These are phyloP conservation scores for Drosophila willistoni DNA, from an alignment of 1,140 invertebrate genomes.

Conservation along the genomic window DNA sequence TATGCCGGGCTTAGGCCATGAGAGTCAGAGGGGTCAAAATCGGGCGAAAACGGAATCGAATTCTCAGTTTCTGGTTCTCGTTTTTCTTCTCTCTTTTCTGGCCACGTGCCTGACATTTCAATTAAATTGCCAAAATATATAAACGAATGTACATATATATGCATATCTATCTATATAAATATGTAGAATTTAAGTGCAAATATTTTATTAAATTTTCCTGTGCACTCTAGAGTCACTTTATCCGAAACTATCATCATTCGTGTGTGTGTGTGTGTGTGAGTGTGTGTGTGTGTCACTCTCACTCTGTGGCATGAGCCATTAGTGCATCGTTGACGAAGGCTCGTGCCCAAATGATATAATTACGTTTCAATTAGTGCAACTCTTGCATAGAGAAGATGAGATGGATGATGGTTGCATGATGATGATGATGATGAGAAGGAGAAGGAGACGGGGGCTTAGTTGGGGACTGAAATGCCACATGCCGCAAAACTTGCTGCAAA, in stretches of 20 bases:
- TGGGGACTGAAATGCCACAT: constrained; percentile 2
- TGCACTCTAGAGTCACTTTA: neutral
- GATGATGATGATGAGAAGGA: neutral
- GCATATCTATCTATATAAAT: constrained; percentile 26
- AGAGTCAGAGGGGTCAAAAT: constrained; percentile 44
- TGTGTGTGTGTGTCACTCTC: constrained; percentile 25
- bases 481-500: constrained; percentile 8
- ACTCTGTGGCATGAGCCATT: constrained; percentile 36
- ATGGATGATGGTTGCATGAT: neutral
- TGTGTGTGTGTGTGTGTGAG: neutral
- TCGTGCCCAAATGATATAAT: constrained; percentile 63
- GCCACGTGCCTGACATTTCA: constrained; percentile 63
- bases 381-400: constrained; percentile 25
- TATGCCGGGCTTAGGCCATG: constrained; percentile 48
- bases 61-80: constrained; percentile 17
- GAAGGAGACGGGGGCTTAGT: neutral
- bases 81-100: neutral
- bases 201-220: constrained; percentile 9
- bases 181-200: constrained; percentile 22
- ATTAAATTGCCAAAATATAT: constrained; percentile 62
- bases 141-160: constrained; percentile 23
- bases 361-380: constrained; percentile 65
- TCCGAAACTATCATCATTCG: constrained; percentile 1
- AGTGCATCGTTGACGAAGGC: constrained; percentile 11
- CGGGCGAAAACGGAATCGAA: constrained; percentile 15